Evolutionary conservation across 2,888 invertebrate species (phyloP), one percentile per base, ranked within the genome.

Genomic region (Glyphotaelius pellucidus): DNA sequence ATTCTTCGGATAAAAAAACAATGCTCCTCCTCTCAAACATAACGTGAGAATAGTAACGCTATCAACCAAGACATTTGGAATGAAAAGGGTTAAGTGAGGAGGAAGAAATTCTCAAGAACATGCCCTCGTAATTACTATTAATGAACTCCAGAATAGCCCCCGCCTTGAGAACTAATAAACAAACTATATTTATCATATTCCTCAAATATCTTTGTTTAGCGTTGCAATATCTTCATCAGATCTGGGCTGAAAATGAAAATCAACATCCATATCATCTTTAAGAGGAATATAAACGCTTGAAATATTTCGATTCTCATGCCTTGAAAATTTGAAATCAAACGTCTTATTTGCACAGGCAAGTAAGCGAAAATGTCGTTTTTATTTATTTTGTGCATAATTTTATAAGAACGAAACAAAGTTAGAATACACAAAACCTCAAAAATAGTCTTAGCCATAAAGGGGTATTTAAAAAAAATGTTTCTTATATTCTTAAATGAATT

Each of bases 11-110:
- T 42, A 30, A 86, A 42, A 86, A 42, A 86, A 85, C 35, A 42
- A 42, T 42, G 30, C 30, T 42, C 12, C n/a, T 87, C 67, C 52
- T 42, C 87, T 25, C 87, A 87, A 87, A 52, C 67, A 87, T 87
- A 52, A 87, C 67, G 87, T 87, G 67, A 87, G 87, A 87, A 87
- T 32, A 52, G 52, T 87, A 87, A 87, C 31, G 87, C 19, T 87
- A 87, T 87, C 87, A 87, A 87, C 67, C 32, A 42, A 86, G 87
- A 87, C 87, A 67, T 87, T 67, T 67, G 31, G 35, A 67, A 15
- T 30, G 87, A 87, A 52, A 67, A 86, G 47, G 85, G 85, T 86
- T 35, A 83, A 86, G 30, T 11, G 35, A 30, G 30, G 87, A 31
- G 35, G 32, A 87, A 67, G 67, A 87, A 87, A 87, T 87, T 87